These are phyloP conservation scores for Peromyscus californicus DNA, from an alignment of 2,113 vertebrate genomes.

Conservation along the genomic window DNA sequence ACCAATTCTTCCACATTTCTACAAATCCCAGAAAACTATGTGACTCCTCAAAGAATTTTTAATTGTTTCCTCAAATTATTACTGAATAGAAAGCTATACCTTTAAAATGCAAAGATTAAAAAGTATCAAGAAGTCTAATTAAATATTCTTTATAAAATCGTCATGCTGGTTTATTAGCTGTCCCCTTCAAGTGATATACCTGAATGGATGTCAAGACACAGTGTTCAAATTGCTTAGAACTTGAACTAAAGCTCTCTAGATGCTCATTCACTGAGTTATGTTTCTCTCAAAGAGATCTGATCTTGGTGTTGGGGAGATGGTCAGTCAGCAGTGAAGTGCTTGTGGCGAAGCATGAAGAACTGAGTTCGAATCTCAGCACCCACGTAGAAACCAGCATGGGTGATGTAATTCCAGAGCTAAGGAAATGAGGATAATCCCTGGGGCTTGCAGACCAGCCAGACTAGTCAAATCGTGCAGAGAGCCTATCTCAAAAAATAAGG, in stretches of 20 bases:
- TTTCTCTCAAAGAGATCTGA: constrained; percentile 17
- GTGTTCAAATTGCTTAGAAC: background rate
- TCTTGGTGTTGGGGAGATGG: background rate
- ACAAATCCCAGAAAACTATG: background rate
- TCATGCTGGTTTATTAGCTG: background rate
- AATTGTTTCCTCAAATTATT: background rate
- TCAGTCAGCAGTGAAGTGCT: background rate
- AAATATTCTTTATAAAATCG: background rate
- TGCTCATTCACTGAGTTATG: background rate
- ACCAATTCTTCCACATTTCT: background rate
- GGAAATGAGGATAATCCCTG: background rate
- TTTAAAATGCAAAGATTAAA: background rate
- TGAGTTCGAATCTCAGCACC: background rate
- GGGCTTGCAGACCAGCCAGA: background rate
- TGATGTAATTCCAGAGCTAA: background rate
- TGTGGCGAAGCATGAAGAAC: background rate
- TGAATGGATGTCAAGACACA: background rate
- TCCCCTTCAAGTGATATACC: background rate
- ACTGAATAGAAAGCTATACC: background rate
- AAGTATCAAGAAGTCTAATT: background rate
- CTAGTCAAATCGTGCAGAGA: background rate
- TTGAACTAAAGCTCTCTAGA: background rate
- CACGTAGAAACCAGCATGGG: no score
- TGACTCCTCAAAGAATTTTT: background rate
- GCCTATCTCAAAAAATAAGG: background rate